Conservation (phyloP, 2,888 invertebrate genomes). For the Lucinisca nassula region DNA sequence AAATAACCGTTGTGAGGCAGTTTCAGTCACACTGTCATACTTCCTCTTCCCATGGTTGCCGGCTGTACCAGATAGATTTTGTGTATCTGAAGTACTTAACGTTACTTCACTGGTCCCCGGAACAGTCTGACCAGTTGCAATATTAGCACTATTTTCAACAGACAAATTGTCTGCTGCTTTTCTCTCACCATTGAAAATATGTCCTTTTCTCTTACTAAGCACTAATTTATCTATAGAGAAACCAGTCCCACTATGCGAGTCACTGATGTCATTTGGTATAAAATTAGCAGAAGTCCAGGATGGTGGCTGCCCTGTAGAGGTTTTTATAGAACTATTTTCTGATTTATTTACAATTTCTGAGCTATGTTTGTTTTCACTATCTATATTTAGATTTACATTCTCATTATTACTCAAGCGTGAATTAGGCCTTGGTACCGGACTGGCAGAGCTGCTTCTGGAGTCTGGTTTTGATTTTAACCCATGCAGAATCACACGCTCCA, state of each 20-base stretch:
- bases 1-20: not conserved
- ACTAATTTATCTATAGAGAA: conserved; percentile 62
- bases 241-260: conserved; percentile 2
- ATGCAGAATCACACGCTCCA: conserved; percentile 23
- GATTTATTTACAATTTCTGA: not conserved
- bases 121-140: not conserved
- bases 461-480: not conserved
- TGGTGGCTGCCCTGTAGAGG: not conserved
- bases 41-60: not conserved
- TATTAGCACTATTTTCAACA: conserved; percentile 4
- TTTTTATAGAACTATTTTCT: not conserved
- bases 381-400: conserved; percentile 6
- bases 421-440: conserved; percentile 17
- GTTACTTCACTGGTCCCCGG: not conserved
- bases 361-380: conserved; percentile 9
- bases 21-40: not conserved
- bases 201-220: conserved; percentile 59
- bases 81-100: not conserved
- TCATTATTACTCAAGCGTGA: conserved; percentile 1
- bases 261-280: conserved; percentile 20
- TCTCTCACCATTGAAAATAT: conserved; percentile 51
- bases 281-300: conserved; percentile 64
- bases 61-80: not conserved
- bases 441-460: not conserved
- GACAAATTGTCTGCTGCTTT: not conserved